These are phyloP conservation scores for Ostrea denselamellosa DNA, from an alignment of 1,140 invertebrate genomes.

Conservation along the genomic window DNA sequence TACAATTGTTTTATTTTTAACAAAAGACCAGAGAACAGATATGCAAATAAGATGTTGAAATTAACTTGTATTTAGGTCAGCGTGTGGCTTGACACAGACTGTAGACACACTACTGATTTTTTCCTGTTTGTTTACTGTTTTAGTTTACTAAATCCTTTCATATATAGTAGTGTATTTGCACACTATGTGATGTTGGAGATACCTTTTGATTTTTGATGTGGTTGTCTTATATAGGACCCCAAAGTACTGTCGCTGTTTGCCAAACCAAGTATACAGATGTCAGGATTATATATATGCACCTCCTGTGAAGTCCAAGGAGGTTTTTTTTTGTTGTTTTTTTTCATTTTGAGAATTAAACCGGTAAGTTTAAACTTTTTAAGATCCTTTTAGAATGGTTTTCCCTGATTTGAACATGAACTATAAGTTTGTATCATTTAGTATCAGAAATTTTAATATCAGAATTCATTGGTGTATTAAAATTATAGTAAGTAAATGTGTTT, in stretches of 20 bases:
- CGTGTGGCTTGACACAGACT: slow-evolving; percentile 17
- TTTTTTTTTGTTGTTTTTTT: no score
- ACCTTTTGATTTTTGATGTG: background rate
- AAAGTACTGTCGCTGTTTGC: background rate
- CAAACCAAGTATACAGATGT: background rate
- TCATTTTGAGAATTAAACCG: background rate
- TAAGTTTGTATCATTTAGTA: background rate
- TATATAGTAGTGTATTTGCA: background rate
- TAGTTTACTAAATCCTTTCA: background rate
- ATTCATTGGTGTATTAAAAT: background rate
- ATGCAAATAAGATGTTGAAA: slow-evolving; percentile 31
- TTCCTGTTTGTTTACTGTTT: background rate
- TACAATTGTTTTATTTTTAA: background rate
- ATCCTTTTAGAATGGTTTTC: background rate
- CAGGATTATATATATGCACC: background rate
- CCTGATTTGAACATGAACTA: background rate
- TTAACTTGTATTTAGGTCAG: slow-evolving; percentile 35
- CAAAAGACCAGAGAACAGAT: slow-evolving; percentile 2
- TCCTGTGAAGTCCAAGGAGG: background rate
- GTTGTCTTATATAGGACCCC: background rate
- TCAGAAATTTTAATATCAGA: background rate
- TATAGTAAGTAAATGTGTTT: background rate
- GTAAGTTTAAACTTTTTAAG: slow-evolving; percentile 38
- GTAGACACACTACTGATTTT: background rate
- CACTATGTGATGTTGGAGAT: background rate